These are phyloP conservation scores for Tipula unca DNA, from an alignment of 2,888 invertebrate species.

Conservation along the genomic window DNA sequence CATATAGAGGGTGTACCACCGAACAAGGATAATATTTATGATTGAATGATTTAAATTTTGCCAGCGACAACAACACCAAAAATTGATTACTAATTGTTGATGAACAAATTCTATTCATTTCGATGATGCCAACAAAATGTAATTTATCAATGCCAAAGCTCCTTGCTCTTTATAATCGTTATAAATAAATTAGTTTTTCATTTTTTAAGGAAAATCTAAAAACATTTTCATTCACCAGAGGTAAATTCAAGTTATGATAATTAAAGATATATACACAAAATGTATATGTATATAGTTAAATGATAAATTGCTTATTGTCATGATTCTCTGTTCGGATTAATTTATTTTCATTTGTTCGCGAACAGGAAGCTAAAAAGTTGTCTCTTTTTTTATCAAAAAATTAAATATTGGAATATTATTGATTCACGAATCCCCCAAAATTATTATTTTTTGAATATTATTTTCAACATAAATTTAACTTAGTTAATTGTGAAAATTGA, in stretches of 20 bases:
- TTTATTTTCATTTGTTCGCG: slow-evolving; percentile 8
- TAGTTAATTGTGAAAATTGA: neutral
- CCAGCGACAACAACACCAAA: neutral
- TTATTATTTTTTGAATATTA: neutral
- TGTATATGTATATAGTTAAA: neutral
- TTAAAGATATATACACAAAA: neutral
- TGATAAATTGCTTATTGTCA: slow-evolving; percentile 2
- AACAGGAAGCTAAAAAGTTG: neutral
- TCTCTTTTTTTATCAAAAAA: neutral
- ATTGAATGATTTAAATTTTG: neutral
- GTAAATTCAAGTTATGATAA: neutral
- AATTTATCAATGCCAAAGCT: neutral
- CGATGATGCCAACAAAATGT: neutral
- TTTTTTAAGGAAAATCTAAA: neutral
- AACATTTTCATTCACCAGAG: neutral
- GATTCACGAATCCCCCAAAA: neutral
- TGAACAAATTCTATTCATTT: neutral
- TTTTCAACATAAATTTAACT: neutral
- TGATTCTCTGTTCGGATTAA: neutral
- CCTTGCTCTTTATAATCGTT: neutral
- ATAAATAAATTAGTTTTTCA: slow-evolving; percentile 3
- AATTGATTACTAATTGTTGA: slow-evolving; percentile 14
- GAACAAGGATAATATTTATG: neutral
- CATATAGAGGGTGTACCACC: neutral
- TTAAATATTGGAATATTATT: neutral